A percentile compares a stretch with the other conserved stretches of the same genome.
Evolutionary conservation across 2,113 vertebrate genomes (phyloP).

Genomic region (Setophaga coronata): DNA sequence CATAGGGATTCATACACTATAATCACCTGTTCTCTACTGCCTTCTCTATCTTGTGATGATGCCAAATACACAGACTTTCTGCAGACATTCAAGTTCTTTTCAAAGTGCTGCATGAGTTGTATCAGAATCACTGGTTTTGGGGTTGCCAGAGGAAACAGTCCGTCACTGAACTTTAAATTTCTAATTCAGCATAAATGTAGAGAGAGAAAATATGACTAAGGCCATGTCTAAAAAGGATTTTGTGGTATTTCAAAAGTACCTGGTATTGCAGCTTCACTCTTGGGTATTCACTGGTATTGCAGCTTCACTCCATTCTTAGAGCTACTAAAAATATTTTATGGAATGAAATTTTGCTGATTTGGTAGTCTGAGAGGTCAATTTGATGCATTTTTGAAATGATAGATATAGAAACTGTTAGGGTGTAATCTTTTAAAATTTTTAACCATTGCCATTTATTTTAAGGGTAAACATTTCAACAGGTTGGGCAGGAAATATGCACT

Average conservation of each 20-base stretch:
- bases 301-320: background rate
- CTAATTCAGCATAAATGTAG: background rate
- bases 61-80: background rate
- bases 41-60: background rate
- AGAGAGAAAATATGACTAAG: background rate
- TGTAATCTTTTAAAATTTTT: background rate
- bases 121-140: background rate
- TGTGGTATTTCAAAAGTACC: background rate
- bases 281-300: background rate
- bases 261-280: background rate
- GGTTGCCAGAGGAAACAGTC: background rate
- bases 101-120: background rate
- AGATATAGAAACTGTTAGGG: background rate
- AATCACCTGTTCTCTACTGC: background rate
- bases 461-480: background rate
- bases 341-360: background rate
- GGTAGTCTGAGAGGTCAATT: background rate
- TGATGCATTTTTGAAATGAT: background rate
- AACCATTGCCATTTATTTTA: background rate
- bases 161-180: background rate
- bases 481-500: background rate
- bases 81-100: background rate
- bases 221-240: background rate
- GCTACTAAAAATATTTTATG: background rate
- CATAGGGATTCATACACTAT: background rate